Percentiles rank a stretch among this genome's conserved stretches.
Evolutionary conservation across 1,140 invertebrate species (phyloP).

Genomic region (Mercenaria mercenaria): DNA sequence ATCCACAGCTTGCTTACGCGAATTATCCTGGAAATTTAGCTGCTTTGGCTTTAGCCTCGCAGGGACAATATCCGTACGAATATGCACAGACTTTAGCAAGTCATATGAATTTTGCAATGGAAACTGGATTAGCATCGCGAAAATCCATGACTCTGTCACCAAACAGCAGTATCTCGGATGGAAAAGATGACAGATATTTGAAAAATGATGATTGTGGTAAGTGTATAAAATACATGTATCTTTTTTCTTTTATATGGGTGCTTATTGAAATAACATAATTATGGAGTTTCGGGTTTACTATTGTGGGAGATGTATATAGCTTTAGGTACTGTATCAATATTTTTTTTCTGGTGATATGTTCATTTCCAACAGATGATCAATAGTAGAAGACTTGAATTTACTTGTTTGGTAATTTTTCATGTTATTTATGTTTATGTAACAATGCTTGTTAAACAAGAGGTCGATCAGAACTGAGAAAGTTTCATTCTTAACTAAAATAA

Average conservation of each 20-base stretch:
- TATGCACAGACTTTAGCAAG: constrained; percentile 57
- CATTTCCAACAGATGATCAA: no score
- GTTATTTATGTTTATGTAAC: no score
- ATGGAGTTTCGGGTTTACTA: no score
- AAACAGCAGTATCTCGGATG: constrained; percentile 64
- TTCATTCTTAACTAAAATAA: no score
- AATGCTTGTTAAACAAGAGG: no score
- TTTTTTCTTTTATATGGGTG: neutral
- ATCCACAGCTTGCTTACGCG: constrained; percentile 56
- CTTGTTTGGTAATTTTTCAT: no score
- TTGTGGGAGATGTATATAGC: no score
- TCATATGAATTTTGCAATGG: constrained; percentile 62
- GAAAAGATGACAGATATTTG: constrained; percentile 56
- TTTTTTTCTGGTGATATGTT: no score
- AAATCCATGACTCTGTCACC: constrained; percentile 61
- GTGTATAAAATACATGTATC: neutral
- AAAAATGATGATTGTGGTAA: constrained; percentile 53
- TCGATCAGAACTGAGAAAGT: no score
- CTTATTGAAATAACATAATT: no score
- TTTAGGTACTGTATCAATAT: no score
- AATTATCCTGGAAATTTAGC: constrained; percentile 61
- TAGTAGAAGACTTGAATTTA: no score
- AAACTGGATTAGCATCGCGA: constrained; percentile 43
- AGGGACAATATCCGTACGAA: constrained; percentile 61
- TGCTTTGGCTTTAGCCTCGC: constrained; percentile 49